Evolutionary conservation across 1,140 invertebrate species (phyloP), one percentile per base, ranked within the genome.

Genomic region (Babylonia areolata): DNA sequence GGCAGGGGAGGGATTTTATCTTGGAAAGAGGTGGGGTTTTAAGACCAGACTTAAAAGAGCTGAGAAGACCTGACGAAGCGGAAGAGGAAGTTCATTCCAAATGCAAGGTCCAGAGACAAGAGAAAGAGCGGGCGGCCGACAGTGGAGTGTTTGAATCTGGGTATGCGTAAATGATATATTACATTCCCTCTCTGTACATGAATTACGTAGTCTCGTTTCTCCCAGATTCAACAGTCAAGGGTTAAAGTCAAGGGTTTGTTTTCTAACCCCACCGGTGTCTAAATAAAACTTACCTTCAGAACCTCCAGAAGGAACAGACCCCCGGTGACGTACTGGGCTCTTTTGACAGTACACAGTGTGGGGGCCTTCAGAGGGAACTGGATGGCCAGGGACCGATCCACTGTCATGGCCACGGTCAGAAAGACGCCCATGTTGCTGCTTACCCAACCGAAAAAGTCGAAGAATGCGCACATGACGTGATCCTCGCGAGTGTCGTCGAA

Each of bases 391-490:
- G 90, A 89, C 20, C 92, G 84, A 69, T 93, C 92, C 1, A 89
- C 83, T 40, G 91, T 92, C 92, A 93, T 93, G 64, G 90, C 92
- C 17, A 89, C 89, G 1, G 92, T 93, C 17, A 93, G 80, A 31
- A 92, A 35, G 39, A 93, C 88, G 3, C 92, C 92, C 31, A 91
- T 40, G 82, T 93, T 90, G 75, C 92, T 93, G 33, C 88, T 91
- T 0, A 85, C 86, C 89, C 89, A 90, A 17, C 92, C 92, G n/a
- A 90, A 84, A 42, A 92, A 88, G 81, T 92, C 88, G 58, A 91
- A 89, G 39, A 91, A 83, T 77, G 90, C 89, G 80, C 92, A 93
- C 85, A 93, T 90, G 3, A 83, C 42, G 81, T 92, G 88, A 3
- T 87, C 81, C 35, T 90, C 28, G 11, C 40, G 69, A 0, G 54